Base-by-base conservation (phyloP, 1,140 invertebrate genomes). In the Triops cancriformis region DNA sequence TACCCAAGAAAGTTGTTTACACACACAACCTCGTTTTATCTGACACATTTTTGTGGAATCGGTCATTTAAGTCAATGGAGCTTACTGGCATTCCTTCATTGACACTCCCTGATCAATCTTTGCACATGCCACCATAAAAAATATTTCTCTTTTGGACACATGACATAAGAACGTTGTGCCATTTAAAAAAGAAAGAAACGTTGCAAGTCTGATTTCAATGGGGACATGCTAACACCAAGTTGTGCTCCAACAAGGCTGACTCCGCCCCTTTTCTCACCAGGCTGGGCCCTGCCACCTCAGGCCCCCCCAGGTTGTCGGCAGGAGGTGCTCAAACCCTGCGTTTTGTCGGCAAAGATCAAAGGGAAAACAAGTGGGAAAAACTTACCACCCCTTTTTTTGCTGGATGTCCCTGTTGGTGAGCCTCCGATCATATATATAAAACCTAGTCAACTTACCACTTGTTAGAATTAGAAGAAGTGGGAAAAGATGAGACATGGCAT, bases 321-420 rank as follows among this genome's bases (percentile, higher is more conserved):
- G 51, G 51, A 64, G 51, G 51, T 64, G 51, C 51, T 64, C 51
- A 64, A 64, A 18, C 51, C 51, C 51, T 64, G 51, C 51, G 51
- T 64, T 64, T 37, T 64, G 51, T 64, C 51, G 51, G 51, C 51
- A 64, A 64, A 64, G 51, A 64, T 64, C 51, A 64, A 64, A 64
- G 51, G 18, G 51, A 64, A 37, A 64, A 2, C 51, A 64, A 64
- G 51, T 64, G 51, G 51, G 51, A 64, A 64, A 64, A 64, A 18
- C 51, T 64, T 64, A 64, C 51, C 51, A 64, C 51, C 51, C 51
- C 18, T 64, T 64, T 64, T 18, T 64, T 64, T 23, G 31, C 31
- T 37, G 31, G 31, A 37, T 37, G 31, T 23, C 45, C 51, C 51
- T 64, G 51, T 64, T 64, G 51, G 51, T 37, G 7, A 2, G 31